phyloP scores from a whole-genome alignment of 2,113 vertebrate species.

The Scolopax mira region DNA sequence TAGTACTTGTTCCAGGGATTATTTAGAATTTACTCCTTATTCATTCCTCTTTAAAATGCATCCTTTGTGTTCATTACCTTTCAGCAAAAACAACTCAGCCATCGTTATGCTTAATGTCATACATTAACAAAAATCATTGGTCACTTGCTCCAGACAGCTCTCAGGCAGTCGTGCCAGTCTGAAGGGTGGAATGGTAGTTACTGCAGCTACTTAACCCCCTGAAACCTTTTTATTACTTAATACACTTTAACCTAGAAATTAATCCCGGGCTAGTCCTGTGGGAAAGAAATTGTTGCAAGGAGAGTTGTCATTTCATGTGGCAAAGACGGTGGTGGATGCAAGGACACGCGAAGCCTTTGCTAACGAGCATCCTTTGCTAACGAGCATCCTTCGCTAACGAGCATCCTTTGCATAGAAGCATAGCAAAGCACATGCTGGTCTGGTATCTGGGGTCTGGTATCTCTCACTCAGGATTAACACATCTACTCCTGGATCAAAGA shows the following conservation, averaged over 20 bases:
- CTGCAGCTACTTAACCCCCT: neutral
- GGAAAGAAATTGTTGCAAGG: neutral
- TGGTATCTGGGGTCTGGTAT: no score
- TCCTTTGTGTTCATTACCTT: neutral
- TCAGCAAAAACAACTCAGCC: neutral
- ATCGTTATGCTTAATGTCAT: neutral
- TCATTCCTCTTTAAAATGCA: neutral
- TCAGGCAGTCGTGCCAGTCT: neutral
- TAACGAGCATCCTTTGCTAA: neutral
- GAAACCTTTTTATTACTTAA: neutral
- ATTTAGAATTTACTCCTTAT: neutral
- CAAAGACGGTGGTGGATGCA: neutral
- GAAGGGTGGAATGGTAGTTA: neutral
- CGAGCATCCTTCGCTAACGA: neutral
- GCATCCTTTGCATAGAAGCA: neutral
- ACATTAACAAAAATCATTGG: neutral
- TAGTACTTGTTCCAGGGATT: neutral
- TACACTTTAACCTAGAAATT: neutral
- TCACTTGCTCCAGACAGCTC: neutral
- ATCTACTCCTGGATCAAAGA: neutral
- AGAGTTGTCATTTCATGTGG: neutral
- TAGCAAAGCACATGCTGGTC: neutral
- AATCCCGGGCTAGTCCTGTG: neutral
- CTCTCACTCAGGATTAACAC: neutral
- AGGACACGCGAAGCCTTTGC: neutral